Percentiles rank a stretch among this genome's conserved stretches.
phyloP scores from a whole-genome alignment of 2,797 vertebrate species.

The Thamnophis elegans region DNA sequence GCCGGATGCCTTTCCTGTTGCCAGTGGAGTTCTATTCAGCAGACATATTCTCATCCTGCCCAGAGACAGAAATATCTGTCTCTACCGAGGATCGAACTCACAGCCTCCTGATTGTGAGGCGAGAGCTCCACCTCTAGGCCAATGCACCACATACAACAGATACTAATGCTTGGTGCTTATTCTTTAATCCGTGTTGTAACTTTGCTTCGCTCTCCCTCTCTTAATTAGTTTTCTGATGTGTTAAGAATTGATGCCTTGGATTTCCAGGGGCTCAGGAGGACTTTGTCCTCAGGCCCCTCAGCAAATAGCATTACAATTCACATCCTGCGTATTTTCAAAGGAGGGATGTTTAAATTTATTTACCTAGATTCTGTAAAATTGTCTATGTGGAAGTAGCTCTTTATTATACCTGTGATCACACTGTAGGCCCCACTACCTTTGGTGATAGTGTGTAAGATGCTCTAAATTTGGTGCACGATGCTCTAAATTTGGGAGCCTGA shows the following conservation, averaged over 20 bases:
- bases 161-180: background rate
- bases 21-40: no score
- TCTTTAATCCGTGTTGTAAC: background rate
- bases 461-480: background rate
- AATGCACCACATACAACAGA: no score
- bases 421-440: background rate
- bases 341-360: background rate
- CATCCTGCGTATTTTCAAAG: background rate
- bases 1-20: no score
- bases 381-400: background rate
- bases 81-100: no score
- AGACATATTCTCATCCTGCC: no score
- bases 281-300: background rate
- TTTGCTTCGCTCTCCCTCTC: background rate
- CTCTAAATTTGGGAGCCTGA: background rate
- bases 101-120: no score
- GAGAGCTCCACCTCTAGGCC: no score
- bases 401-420: background rate
- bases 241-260: background rate
- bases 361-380: background rate
- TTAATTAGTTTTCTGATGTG: background rate
- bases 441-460: background rate
- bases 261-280: background rate
- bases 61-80: no score
- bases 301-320: background rate